Base-by-base conservation (phyloP, 2,888 invertebrate genomes). In the Sesia bembeciformis region DNA sequence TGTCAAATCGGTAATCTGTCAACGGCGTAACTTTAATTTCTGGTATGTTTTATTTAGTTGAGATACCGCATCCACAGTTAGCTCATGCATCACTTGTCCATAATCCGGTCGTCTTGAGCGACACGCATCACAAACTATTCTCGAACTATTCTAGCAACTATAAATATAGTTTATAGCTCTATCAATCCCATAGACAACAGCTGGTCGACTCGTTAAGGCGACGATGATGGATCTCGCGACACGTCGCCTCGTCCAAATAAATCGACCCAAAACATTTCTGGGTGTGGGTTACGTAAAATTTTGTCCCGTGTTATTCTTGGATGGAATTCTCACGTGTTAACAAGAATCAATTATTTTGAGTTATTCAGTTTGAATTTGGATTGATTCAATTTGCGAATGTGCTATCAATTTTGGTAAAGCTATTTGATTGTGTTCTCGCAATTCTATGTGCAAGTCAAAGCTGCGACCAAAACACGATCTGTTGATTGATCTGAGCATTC, bases 101-200 rank as follows among this genome's bases (percentile, higher is more conserved):
- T 8, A 8, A 46, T 46, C 23, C 23, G n/a, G 4, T 43, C 43
- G 43, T 63, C 66, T 71, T 70, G 70, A 72, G 66, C 72, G 74
- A 73, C 79, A 76, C 76, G 70, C 76, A 77, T 74, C 81, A 72
- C 67, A 60, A 70, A 75, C 77, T 81, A 78, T 80, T 79, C 78
- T 68, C 72, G 75, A 76, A 74, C 75, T 72, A 69, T 76, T 73
- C 70, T 67, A 61, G 64, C 70, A 63, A 70, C 83, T 83, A 85
- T 86, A 86, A 86, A 86, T 87, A 86, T 83, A 83, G 76, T 85
- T 87, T 83, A 87, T 84, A 78, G 83, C 73, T 77, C 84, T 75
- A 88, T 87, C 85, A 87, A 86, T 87, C 86, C 68, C 69, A 65
- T 61, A 63, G 68, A 76, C 75, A 85, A 76, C 88, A 88, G 88